Conservation (phyloP, 1,140 invertebrate species). For the Drosophila obscura region DNA sequence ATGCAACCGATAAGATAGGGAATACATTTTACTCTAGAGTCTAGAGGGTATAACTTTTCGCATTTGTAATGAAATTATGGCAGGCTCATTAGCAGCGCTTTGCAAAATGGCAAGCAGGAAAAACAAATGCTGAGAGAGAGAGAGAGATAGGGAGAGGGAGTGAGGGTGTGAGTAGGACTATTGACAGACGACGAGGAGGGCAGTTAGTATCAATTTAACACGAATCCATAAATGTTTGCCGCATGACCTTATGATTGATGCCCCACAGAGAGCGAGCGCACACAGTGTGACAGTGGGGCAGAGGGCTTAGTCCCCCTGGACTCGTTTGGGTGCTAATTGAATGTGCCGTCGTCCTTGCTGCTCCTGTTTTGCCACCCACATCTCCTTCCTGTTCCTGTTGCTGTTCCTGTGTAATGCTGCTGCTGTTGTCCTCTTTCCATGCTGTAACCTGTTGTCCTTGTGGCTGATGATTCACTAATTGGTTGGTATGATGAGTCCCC, state of each 20-base stretch:
- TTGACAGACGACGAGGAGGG: constrained; percentile 48
- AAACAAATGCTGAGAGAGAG: background rate
- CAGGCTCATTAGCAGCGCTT: constrained; percentile 50
- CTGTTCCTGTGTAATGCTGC: background rate
- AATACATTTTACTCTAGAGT: background rate
- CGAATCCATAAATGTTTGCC: constrained; percentile 50
- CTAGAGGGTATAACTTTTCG: constrained; percentile 19
- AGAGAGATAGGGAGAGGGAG: background rate
- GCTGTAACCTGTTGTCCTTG: constrained; percentile 36
- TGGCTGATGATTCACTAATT: constrained; percentile 30
- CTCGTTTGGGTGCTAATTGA: constrained; percentile 41
- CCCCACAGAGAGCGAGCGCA: constrained; percentile 29
- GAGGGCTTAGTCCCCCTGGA: constrained; percentile 17
- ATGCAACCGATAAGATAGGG: constrained; percentile 67
- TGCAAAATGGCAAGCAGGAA: constrained; percentile 13
- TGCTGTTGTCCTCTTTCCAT: background rate
- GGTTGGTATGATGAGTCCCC: background rate
- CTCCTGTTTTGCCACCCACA: constrained; percentile 1
- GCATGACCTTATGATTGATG: constrained; percentile 67
- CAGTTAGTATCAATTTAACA: constrained; percentile 76
- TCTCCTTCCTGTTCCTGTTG: background rate
- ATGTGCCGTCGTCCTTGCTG: constrained; percentile 20
- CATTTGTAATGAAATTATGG: constrained; percentile 65
- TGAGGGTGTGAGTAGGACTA: constrained; percentile 20
- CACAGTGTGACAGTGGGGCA: constrained; percentile 7